Base-by-base conservation (phyloP, 1,140 invertebrate genomes). In the Bombus turneri region DNA sequence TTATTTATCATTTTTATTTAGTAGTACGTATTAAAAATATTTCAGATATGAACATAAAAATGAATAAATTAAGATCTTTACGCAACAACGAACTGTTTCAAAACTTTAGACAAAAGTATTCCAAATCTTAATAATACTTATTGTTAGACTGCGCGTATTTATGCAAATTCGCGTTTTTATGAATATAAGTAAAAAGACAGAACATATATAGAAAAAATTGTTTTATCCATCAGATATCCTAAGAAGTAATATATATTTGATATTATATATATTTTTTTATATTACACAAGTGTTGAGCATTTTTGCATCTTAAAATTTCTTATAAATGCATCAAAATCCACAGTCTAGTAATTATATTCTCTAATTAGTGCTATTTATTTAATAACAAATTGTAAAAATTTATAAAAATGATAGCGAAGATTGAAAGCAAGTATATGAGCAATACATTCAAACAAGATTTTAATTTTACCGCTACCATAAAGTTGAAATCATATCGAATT, bases 401-500 rank as follows among this genome's bases (percentile, higher is more conserved):
- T 62, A 5, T 28, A 62, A 10, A 62, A n/a, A 59, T 59, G 28
- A n/a, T n/a, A 13, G 28, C 28, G 12, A 62, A n/a, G 4, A n/a
- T 62, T 12, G 59, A 62, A n/a, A n/a, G 3, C 28, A n/a, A 62
- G 59, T 5, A n/a, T n/a, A 13, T 12, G 59, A 62, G 4, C 28
- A 62, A n/a, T n/a, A 57, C 2, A 34, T 75, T 25, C 18, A 53
- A 37, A 73, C 8, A 13, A 47, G 1, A 31, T 80, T 84, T 84
- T 9, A 79, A 84, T 31, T 85, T 85, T 72, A 41, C 83, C 83
- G 83, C 83, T 47, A 28, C 57, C 34, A 13, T 10, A 43, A 47
- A 59, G 25, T 73, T 43, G 41, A 72, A 85, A 34, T 85, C 28
- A 57, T 72, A 71, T 85, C 68, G 77, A 80, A 72, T 72, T n/a